A percentile compares a stretch with the other conserved stretches of the same genome.
Evolutionary conservation across 2,888 invertebrate species (phyloP).

Genomic region (Apocheima hispidaria): DNA sequence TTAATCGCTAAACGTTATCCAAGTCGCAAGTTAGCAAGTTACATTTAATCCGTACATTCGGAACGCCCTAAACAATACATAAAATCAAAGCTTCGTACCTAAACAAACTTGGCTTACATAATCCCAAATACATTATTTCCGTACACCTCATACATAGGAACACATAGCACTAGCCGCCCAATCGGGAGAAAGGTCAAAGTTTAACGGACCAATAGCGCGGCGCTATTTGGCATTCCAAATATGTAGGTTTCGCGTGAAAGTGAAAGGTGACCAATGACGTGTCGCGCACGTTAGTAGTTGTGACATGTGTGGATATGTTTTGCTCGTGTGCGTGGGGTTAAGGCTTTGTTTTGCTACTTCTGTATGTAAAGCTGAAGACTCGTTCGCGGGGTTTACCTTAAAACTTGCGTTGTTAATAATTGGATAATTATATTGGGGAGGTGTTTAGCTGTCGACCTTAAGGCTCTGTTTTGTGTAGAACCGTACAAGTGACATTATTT

Average conservation of each 20-base stretch:
- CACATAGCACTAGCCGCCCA: conserved; percentile 56
- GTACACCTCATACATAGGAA: conserved; percentile 33
- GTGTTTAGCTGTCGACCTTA: conserved; percentile 5
- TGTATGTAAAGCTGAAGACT: conserved; percentile 36
- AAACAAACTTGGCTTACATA: conserved; percentile 43
- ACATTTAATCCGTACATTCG: conserved; percentile 11
- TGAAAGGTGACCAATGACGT: conserved; percentile 79
- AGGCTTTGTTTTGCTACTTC: conserved; percentile 38
- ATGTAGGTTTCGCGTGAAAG: conserved; percentile 81
- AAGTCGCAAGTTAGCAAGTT: background rate
- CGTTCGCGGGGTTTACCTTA: conserved; percentile 14
- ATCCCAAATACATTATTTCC: conserved; percentile 45
- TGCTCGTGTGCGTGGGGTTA: conserved; percentile 48
- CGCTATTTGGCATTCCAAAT: conserved; percentile 73
- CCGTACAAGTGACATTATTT: background rate
- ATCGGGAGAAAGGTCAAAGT: conserved; percentile 77
- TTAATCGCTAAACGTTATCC: background rate
- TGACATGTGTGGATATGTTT: conserved; percentile 58
- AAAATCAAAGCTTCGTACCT: conserved; percentile 44
- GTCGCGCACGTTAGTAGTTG: conserved; percentile 59
- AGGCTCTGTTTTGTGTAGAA: background rate
- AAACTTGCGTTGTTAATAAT: conserved; percentile 26
- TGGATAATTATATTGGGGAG: conserved; percentile 23
- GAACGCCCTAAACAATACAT: conserved; percentile 38
- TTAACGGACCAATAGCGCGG: conserved; percentile 67